A percentile compares a stretch with the other conserved stretches of the same genome.
Evolutionary conservation across 2,113 vertebrate species (phyloP).

Genomic region (Ochotona curzoniae): DNA sequence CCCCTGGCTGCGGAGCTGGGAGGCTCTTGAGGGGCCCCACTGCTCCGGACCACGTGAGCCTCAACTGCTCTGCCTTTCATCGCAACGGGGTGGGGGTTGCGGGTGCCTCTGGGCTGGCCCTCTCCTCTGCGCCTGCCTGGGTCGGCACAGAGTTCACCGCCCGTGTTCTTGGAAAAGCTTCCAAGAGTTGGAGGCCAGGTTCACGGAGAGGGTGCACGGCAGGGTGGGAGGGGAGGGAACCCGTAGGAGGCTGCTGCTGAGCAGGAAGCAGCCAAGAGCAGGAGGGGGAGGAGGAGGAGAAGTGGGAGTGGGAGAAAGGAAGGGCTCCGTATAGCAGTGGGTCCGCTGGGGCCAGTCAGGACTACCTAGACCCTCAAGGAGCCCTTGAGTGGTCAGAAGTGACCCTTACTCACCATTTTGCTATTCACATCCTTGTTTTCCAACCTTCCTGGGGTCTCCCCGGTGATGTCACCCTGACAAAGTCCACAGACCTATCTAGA

Average conservation of each 20-base stretch:
- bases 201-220: constrained; percentile 60
- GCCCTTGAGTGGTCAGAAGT: not conserved
- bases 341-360: not conserved
- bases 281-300: not conserved
- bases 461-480: not conserved
- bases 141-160: constrained; percentile 33
- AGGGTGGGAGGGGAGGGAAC: not conserved
- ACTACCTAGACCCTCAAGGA: not conserved
- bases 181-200: constrained; percentile 64
- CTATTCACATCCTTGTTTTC: not conserved
- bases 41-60: not conserved
- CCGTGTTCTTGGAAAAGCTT: constrained; percentile 56
- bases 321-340: not conserved
- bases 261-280: not conserved
- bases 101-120: not conserved
- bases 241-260: not conserved
- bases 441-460: not conserved
- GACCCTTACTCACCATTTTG: not conserved
- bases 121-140: not conserved
- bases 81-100: not conserved
- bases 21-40: too few relatives aligned
- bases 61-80: constrained; percentile 1
- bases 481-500: not conserved
- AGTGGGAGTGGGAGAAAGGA: not conserved
- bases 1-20: too few relatives aligned